Evolutionary conservation across 2,888 invertebrate species (phyloP).

Genomic region (Pimpla rufipes): DNA sequence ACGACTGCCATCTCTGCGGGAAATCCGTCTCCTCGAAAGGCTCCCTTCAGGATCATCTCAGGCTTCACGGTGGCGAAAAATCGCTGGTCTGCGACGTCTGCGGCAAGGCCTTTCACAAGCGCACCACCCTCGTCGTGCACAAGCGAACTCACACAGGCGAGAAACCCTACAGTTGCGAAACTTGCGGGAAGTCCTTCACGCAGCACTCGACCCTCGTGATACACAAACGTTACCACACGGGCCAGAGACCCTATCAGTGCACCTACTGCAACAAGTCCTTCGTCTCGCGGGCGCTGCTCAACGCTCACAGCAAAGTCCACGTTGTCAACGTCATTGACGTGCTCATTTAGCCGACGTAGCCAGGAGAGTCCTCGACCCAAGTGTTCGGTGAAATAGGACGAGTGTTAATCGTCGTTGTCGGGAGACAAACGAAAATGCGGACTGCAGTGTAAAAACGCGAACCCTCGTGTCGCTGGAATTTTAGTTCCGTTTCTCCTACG

Average conservation of each 20-base stretch:
- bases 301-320: slow-evolving; percentile 81
- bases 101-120: slow-evolving; percentile 84
- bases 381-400: not conserved
- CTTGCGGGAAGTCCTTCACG: slow-evolving; percentile 84
- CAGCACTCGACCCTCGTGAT: slow-evolving; percentile 85
- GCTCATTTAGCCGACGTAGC: slow-evolving; percentile 64
- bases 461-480: not conserved
- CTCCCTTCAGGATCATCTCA: slow-evolving; percentile 84
- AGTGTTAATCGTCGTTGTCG: not conserved
- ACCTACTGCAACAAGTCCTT: slow-evolving; percentile 82
- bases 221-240: slow-evolving; percentile 85
- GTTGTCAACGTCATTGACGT: slow-evolving; percentile 44
- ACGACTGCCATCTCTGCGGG: slow-evolving; percentile 83
- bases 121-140: slow-evolving; percentile 84
- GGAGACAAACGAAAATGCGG: not conserved
- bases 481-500: slow-evolving; percentile 12
- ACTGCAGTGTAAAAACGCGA: slow-evolving; percentile 15
- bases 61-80: slow-evolving; percentile 84
- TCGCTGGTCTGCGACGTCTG: slow-evolving; percentile 84
- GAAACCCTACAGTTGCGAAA: slow-evolving; percentile 85
- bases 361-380: not conserved
- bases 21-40: slow-evolving; percentile 84
- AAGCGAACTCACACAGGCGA: slow-evolving; percentile 85
- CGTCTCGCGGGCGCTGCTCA: slow-evolving; percentile 83
- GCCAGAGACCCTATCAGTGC: slow-evolving; percentile 85